Percentiles rank a stretch among this genome's conserved stretches.
phyloP scores from a whole-genome alignment of 1,140 invertebrate genomes.

The Callitettix versicolor region DNA sequence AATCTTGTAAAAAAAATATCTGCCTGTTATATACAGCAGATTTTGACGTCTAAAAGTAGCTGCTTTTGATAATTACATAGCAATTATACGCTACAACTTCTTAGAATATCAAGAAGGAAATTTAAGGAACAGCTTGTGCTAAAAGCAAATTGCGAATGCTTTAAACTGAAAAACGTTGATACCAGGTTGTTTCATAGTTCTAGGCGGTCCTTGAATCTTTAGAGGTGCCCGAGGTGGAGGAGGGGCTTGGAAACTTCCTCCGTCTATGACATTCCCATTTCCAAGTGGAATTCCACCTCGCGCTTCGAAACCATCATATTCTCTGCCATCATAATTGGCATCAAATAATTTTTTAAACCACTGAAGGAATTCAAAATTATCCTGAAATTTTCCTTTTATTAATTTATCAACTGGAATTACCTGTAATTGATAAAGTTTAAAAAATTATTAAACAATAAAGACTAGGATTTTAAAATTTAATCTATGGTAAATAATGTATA shows the following conservation, averaged over 20 bases:
- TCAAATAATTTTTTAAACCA: constrained; percentile 99
- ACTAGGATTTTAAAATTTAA: no score
- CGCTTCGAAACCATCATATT: constrained; percentile 84
- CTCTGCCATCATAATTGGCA: constrained; percentile 93
- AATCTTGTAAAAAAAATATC: no score
- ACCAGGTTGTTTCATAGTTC: constrained; percentile 14
- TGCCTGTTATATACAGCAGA: no score
- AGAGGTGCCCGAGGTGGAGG: constrained; percentile 18
- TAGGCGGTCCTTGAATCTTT: constrained; percentile 16
- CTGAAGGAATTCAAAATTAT: constrained; percentile 99
- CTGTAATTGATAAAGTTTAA: constrained; percentile 40
- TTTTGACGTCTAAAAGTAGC: no score
- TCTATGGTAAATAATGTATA: no score
- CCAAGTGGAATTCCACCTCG: constrained; percentile 65
- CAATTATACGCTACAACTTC: no score
- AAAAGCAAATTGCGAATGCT: no score
- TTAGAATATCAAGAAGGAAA: no score
- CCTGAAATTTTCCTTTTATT: constrained; percentile 95
- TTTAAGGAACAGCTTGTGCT: no score
- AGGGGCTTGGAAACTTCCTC: constrained; percentile 23
- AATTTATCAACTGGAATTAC: constrained; percentile 95
- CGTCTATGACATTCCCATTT: constrained; percentile 29
- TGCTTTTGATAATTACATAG: no score
- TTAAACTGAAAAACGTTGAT: no score
- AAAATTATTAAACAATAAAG: no score